Evolutionary conservation across 2,113 vertebrate genomes (phyloP).

Genomic region (Clupea harengus): DNA sequence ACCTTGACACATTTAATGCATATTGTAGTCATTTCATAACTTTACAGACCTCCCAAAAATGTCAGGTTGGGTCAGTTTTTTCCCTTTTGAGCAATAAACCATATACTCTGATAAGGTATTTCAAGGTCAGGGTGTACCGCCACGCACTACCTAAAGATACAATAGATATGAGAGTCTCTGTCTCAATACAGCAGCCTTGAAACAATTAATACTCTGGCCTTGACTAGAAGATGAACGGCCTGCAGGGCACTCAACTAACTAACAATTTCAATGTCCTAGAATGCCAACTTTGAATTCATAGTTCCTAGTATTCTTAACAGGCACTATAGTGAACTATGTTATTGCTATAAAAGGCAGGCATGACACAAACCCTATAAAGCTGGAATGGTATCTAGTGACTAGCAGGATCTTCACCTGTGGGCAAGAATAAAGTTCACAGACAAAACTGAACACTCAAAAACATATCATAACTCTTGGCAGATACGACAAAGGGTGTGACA

Average conservation of each 20-base stretch:
- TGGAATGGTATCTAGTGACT: too few species aligned
- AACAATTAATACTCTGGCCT: constrained; percentile 25
- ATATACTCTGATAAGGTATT: neutral
- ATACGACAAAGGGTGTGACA: neutral
- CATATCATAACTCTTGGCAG: neutral
- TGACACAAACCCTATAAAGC: too few species aligned
- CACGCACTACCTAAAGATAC: constrained; percentile 26
- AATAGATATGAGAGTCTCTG: neutral
- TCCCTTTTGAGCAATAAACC: neutral
- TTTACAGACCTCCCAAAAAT: neutral
- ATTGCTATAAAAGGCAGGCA: neutral
- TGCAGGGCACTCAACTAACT: neutral
- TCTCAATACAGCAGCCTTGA: constrained; percentile 37
- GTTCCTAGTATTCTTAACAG: too few species aligned
- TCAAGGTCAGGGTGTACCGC: constrained; percentile 33
- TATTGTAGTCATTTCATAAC: neutral
- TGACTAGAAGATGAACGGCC: constrained; percentile 29
- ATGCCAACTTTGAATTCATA: too few species aligned
- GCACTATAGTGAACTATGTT: too few species aligned
- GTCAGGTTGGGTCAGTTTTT: neutral
- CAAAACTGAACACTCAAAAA: neutral
- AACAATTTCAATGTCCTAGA: neutral
- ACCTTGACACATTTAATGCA: too few species aligned
- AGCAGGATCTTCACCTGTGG: neutral
- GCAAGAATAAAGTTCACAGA: neutral